Conservation (phyloP, 2,888 invertebrate species). For the Leptopilina drosophilae region DNA sequence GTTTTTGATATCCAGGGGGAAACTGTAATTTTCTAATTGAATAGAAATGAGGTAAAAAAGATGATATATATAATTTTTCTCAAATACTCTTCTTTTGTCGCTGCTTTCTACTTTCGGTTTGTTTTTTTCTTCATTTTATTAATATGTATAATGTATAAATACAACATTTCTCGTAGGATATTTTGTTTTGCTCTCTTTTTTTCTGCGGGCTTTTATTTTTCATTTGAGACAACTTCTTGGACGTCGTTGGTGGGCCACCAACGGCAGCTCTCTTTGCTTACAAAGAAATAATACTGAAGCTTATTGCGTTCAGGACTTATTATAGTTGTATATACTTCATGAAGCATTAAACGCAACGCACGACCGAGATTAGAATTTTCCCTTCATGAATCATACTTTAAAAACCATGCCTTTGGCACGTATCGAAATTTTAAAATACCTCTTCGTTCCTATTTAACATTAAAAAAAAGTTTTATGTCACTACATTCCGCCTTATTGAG, state of each 20-base stretch:
- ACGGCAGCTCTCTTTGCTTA: slow-evolving; percentile 15
- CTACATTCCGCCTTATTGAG: slow-evolving; percentile 9
- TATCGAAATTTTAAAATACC: slow-evolving; percentile 28
- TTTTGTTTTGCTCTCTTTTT: slow-evolving; percentile 7
- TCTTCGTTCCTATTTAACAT: slow-evolving; percentile 34
- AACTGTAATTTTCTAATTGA: slow-evolving; percentile 6
- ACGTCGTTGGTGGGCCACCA: slow-evolving; percentile 50
- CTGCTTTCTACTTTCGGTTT: background rate
- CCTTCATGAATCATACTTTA: slow-evolving; percentile 30
- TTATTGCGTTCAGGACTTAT: background rate
- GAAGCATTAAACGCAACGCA: slow-evolving; percentile 32
- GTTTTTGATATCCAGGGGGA: background rate
- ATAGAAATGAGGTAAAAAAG: background rate
- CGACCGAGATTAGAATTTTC: slow-evolving; percentile 31
- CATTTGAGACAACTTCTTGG: slow-evolving; percentile 20
- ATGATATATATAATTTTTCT: too few species aligned
- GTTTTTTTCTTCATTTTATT: slow-evolving; percentile 40
- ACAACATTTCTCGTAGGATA: too few species aligned
- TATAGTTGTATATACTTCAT: slow-evolving; percentile 3
- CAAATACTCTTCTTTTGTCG: background rate
- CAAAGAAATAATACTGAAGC: slow-evolving; percentile 16
- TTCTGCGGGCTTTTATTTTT: too few species aligned
- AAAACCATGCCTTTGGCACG: slow-evolving; percentile 29
- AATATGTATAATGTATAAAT: too few species aligned
- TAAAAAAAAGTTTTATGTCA: slow-evolving; percentile 25